Evolutionary conservation across 1,140 invertebrate species (phyloP).

Genomic region (Bombus ignitus): DNA sequence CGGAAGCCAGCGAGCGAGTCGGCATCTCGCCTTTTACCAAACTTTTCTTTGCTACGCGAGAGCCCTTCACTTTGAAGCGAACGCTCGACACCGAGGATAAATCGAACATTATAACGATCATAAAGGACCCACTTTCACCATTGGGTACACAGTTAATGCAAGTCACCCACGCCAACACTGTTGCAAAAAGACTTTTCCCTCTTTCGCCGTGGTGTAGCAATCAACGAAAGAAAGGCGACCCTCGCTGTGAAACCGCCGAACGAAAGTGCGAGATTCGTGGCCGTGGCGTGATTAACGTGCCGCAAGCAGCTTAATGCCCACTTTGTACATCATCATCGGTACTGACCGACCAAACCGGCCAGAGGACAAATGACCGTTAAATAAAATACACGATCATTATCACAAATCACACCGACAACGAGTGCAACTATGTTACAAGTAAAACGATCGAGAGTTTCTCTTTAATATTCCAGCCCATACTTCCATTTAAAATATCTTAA

Average conservation of each 20-base stretch:
- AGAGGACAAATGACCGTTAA: constrained; percentile 71
- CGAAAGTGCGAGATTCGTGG: constrained; percentile 27
- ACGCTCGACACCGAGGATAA: constrained; percentile 30
- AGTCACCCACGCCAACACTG: constrained; percentile 53
- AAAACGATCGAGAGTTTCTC: not conserved
- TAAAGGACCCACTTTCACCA: constrained; percentile 58
- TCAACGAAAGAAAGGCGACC: constrained; percentile 40
- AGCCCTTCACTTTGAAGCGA: constrained; percentile 40
- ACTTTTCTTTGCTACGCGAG: constrained; percentile 32
- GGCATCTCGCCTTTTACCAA: constrained; percentile 29
- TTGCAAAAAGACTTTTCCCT: constrained; percentile 19
- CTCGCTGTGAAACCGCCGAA: constrained; percentile 1
- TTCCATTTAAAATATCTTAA: too few species aligned
- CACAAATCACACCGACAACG: constrained; percentile 69
- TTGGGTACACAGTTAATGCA: constrained; percentile 17
- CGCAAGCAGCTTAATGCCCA: constrained; percentile 70
- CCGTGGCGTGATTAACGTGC: constrained; percentile 68
- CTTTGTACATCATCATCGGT: constrained; percentile 74
- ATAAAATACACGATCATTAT: constrained; percentile 75
- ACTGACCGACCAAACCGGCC: constrained; percentile 50
- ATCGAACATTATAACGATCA: constrained; percentile 49
- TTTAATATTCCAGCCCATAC: not conserved
- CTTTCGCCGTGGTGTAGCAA: not conserved
- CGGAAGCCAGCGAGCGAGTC: not conserved
- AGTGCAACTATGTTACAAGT: constrained; percentile 5